These are phyloP conservation scores for Neuroscelio doddi DNA, from an alignment of 2,888 invertebrate genomes.

Conservation along the genomic window DNA sequence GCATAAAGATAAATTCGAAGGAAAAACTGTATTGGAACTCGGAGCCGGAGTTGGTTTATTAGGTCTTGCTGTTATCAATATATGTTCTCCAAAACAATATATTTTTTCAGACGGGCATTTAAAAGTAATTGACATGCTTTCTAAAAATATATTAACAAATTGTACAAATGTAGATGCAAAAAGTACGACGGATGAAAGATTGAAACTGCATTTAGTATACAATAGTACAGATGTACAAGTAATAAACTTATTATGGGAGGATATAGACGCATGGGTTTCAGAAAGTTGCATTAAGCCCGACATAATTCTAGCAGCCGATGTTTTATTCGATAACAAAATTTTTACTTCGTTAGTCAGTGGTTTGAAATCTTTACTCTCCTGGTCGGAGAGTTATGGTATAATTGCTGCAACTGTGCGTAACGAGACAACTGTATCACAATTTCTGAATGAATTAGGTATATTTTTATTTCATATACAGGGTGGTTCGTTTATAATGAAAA, in stretches of 20 bases:
- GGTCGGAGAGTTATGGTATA: slow-evolving; percentile 69
- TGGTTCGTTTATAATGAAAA: too few species aligned
- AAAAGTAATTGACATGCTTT: slow-evolving; percentile 77
- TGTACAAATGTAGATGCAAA: slow-evolving; percentile 52
- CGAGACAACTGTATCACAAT: slow-evolving; percentile 76
- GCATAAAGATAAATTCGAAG: slow-evolving; percentile 73
- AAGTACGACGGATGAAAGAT: slow-evolving; percentile 28
- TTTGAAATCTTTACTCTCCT: slow-evolving; percentile 70
- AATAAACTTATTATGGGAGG: slow-evolving; percentile 74
- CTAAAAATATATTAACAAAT: slow-evolving; percentile 79
- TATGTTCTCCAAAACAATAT: slow-evolving; percentile 75
- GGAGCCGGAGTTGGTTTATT: slow-evolving; percentile 86
- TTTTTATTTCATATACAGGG: too few species aligned
- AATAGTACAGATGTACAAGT: slow-evolving; percentile 57
- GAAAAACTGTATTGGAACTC: slow-evolving; percentile 80
- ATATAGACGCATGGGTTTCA: slow-evolving; percentile 63
- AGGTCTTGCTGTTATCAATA: slow-evolving; percentile 77
- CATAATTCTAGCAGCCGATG: slow-evolving; percentile 76
- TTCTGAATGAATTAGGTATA: slow-evolving; percentile 75
- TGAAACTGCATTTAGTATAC: slow-evolving; percentile 44
- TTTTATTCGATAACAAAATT: slow-evolving; percentile 76
- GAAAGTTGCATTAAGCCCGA: slow-evolving; percentile 65
- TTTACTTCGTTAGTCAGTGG: slow-evolving; percentile 73
- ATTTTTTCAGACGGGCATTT: slow-evolving; percentile 82
- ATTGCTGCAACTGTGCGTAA: slow-evolving; percentile 80